phyloP scores from a whole-genome alignment of 2,888 invertebrate species.

The Anagyrus pseudococci region DNA sequence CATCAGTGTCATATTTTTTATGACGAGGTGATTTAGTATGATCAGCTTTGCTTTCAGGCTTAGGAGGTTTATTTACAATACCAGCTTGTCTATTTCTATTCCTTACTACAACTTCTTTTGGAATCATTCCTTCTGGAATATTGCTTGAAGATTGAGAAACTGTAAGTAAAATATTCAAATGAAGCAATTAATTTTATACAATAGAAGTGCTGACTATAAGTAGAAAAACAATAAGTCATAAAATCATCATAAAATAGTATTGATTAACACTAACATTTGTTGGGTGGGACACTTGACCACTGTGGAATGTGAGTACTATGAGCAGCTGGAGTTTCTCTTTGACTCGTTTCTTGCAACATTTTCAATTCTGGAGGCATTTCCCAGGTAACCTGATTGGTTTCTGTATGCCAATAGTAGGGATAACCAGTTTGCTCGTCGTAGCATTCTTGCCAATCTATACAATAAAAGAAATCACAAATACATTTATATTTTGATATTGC shows the following conservation, averaged over 20 bases:
- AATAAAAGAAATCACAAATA: background rate
- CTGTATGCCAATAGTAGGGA: constrained; percentile 71
- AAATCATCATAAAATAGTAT: background rate
- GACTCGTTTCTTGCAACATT: constrained; percentile 43
- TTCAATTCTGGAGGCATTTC: constrained; percentile 65
- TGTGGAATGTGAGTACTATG: constrained; percentile 43
- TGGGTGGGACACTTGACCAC: constrained; percentile 46
- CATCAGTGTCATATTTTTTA: constrained; percentile 58
- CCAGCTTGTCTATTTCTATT: constrained; percentile 55
- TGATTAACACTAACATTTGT: constrained; percentile 43
- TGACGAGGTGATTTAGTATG: constrained; percentile 43
- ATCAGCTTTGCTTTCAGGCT: constrained; percentile 44
- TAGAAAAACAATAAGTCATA: background rate
- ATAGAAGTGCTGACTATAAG: background rate
- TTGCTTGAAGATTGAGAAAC: constrained; percentile 40
- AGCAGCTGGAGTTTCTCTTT: constrained; percentile 36
- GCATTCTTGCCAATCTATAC: constrained; percentile 69
- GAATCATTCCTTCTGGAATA: constrained; percentile 59
- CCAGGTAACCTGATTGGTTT: constrained; percentile 72
- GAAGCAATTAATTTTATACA: background rate
- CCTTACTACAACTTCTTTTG: constrained; percentile 57
- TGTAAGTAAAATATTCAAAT: background rate
- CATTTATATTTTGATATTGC: background rate
- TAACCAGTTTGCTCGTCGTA: constrained; percentile 69
- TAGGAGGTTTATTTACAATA: constrained; percentile 45